Evolutionary conservation across 1,140 invertebrate species (phyloP), one percentile per base, ranked within the genome.

Genomic region (Zophobas morio): DNA sequence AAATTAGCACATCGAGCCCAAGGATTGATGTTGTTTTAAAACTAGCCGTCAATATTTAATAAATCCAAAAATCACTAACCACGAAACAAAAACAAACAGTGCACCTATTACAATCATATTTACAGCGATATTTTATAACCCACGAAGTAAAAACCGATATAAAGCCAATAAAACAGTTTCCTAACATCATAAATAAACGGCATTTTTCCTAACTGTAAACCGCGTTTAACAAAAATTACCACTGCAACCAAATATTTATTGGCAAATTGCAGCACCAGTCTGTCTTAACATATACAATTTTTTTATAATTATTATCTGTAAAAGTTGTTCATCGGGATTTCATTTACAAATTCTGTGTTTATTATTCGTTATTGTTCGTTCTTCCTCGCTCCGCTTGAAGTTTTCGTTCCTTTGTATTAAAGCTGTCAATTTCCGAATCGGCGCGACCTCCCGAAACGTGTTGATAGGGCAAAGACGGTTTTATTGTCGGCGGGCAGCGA

Each of bases 171-270:
- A 66, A 66, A 33, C 20, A 63, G 57, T 63, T 63, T 39, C 35
- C 57, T 66, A 51, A 51, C 54, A 39, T 33, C 35, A 73, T 57
- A 73, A 73, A 57, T 73, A 73, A 73, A 56, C 54, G 39, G 3
- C 53, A 73, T 54, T 73, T 53, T 57, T 53, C 51, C 3, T 73
- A 73, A 56, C 54, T 51, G 70, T 51, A 47, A 73, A 53, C 4
- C 5, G 35, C 1, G 42, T 60, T 60, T 60, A 60, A 60, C 56
- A 60, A 60, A 60, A 60, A 36, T 20, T 20, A 20, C 20, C 20
- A 20, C 20, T 20, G 20, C 20, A 20, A 20, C 20, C 20, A 20
- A 20, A 20, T 20, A 20, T 20, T 20, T 20, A 20, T 20, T 20
- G 20, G 20, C 20, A 20, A 20, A 20, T 20, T 20, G 20, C 20